A percentile compares a stretch with the other conserved stretches of the same genome.
These are phyloP conservation scores for Daktulosphaira vitifoliae DNA, from an alignment of 1,140 invertebrate species.

Conservation along the genomic window DNA sequence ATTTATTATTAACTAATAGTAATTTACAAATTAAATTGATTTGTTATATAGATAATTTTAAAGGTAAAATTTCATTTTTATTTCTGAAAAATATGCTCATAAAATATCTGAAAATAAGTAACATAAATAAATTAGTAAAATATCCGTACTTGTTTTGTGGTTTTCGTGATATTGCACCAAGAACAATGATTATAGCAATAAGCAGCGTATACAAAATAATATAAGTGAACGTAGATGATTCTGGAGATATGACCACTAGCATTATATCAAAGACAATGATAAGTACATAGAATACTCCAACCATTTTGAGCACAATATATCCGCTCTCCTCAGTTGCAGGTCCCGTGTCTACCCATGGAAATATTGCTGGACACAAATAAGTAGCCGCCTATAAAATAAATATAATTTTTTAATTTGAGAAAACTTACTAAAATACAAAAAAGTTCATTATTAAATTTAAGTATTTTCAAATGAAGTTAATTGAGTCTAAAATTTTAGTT, in stretches of 20 bases:
- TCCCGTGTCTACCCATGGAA: slow-evolving; percentile 78
- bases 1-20: too few species aligned
- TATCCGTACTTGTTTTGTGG: slow-evolving; percentile 84
- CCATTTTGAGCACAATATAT: slow-evolving; percentile 77
- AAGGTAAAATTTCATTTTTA: too few species aligned
- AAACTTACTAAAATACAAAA: too few species aligned
- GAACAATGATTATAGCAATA: slow-evolving; percentile 63
- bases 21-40: too few species aligned
- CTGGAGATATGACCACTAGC: slow-evolving; percentile 63
- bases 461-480: too few species aligned
- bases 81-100: too few species aligned
- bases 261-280: slow-evolving; percentile 76
- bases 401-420: too few species aligned
- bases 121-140: too few species aligned
- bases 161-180: slow-evolving; percentile 77
- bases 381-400: slow-evolving; percentile 54
- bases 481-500: too few species aligned
- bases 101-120: too few species aligned
- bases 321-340: slow-evolving; percentile 76
- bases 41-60: too few species aligned
- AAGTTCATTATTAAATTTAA: too few species aligned
- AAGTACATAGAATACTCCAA: slow-evolving; percentile 69
- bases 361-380: slow-evolving; percentile 73
- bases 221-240: slow-evolving; percentile 57
- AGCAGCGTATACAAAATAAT: slow-evolving; percentile 63